These are phyloP conservation scores for Pristionchus japonicus DNA, from an alignment of 2,888 invertebrate species.

Conservation along the genomic window DNA sequence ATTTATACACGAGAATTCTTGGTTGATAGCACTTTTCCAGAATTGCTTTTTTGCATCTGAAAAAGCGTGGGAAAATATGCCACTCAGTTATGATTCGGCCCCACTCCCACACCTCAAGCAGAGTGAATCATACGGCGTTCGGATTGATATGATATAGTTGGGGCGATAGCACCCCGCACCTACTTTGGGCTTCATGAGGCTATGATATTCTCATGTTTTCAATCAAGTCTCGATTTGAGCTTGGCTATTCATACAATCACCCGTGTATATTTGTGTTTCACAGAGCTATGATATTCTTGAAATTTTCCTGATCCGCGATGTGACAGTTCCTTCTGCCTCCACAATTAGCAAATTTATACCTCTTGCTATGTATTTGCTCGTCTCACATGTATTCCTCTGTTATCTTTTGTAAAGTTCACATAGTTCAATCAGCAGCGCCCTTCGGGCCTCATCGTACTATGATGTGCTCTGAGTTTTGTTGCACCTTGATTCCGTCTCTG, in stretches of 20 bases:
- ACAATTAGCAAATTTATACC: background rate
- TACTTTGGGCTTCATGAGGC: too few species aligned
- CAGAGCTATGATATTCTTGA: background rate
- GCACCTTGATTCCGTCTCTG: too few species aligned
- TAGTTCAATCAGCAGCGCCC: too few species aligned
- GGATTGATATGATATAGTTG: background rate
- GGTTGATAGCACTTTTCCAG: too few species aligned
- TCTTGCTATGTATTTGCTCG: too few species aligned
- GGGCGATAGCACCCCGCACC: background rate
- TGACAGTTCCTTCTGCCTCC: background rate
- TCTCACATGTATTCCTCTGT: too few species aligned
- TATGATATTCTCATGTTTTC: too few species aligned
- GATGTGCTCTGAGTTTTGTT: background rate
- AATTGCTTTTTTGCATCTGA: background rate
- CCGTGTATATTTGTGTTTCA: background rate
- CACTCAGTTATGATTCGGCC: background rate
- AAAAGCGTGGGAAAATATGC: background rate
- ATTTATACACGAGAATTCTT: too few species aligned
- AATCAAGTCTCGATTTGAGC: too few species aligned
- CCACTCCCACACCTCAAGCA: background rate
- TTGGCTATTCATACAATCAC: too few species aligned
- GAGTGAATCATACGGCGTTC: background rate
- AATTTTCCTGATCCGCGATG: background rate
- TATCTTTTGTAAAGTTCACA: too few species aligned
- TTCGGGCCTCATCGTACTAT: too few species aligned